Evolutionary conservation across 2,113 vertebrate species (phyloP).

Genomic region (Saguinus imperator): DNA sequence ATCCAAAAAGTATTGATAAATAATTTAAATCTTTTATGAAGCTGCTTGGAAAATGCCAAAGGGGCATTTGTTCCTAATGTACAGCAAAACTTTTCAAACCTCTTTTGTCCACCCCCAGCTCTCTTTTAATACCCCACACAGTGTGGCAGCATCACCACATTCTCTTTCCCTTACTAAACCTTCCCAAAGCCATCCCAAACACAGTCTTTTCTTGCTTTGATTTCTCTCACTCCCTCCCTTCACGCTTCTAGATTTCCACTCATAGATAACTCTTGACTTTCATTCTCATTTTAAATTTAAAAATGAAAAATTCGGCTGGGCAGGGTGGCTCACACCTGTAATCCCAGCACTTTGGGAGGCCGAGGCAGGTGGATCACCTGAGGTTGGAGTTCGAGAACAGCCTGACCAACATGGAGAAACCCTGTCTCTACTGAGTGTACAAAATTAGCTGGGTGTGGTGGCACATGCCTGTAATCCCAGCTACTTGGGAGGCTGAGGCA

Average conservation of each 20-base stretch:
- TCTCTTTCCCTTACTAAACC: neutral
- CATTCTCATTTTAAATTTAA: neutral
- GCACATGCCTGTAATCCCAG: too few relatives aligned
- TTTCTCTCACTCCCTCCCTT: neutral
- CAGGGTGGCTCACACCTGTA: too few relatives aligned
- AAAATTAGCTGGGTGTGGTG: too few relatives aligned
- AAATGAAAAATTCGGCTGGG: neutral
- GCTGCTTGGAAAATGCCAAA: slow-evolving; percentile 39
- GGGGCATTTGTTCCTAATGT: neutral
- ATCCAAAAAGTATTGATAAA: neutral
- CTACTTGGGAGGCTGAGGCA: too few relatives aligned
- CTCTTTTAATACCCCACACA: neutral
- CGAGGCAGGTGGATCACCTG: too few relatives aligned
- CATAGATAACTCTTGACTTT: neutral
- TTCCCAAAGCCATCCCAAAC: neutral
- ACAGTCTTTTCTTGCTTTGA: neutral
- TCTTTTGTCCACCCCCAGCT: neutral
- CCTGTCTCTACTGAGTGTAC: too few relatives aligned
- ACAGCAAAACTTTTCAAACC: neutral
- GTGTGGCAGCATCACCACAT: too few relatives aligned
- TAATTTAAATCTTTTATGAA: slow-evolving; percentile 49
- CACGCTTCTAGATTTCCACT: neutral
- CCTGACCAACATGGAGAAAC: too few relatives aligned
- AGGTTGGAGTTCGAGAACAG: too few relatives aligned
- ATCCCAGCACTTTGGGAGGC: too few relatives aligned